Percentiles rank a stretch among this genome's conserved stretches.
phyloP scores from a whole-genome alignment of 2,888 invertebrate genomes.

The Loripinus fragilis region DNA sequence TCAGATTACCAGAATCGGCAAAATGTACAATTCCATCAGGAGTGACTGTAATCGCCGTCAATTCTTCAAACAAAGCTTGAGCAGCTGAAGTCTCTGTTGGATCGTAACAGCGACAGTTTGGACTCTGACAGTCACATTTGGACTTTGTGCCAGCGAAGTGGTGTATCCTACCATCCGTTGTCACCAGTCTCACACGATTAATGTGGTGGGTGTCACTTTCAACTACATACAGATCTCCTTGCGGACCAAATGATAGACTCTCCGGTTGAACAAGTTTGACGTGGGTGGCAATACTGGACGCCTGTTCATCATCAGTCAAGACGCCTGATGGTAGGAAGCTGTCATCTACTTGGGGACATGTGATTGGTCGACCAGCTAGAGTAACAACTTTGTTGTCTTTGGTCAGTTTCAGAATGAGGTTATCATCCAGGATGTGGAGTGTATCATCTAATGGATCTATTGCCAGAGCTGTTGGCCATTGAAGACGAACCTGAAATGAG shows the following conservation, averaged over 20 bases:
- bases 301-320: conserved; percentile 78
- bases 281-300: conserved; percentile 88
- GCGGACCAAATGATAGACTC: conserved; percentile 95
- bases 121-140: conserved; percentile 84
- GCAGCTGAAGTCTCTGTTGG: conserved; percentile 88
- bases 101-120: conserved; percentile 96
- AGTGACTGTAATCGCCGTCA: conserved; percentile 93
- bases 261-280: conserved; percentile 94
- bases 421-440: conserved; percentile 95
- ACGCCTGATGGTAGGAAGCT: conserved; percentile 75
- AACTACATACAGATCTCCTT: conserved; percentile 95
- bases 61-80: conserved; percentile 96
- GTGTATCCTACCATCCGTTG: conserved; percentile 96
- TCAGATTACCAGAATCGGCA: conserved; percentile 92
- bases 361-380: conserved; percentile 96
- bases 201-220: conserved; percentile 96
- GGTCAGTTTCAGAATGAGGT: conserved; percentile 95
- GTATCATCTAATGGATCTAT: conserved; percentile 97
- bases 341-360: conserved; percentile 92
- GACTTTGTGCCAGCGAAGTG: conserved; percentile 96
- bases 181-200: conserved; percentile 92
- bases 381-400: conserved; percentile 93
- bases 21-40: conserved; percentile 98
- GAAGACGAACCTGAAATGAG: conserved; percentile 90
- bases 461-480: conserved; percentile 99